phyloP scores from a whole-genome alignment of 2,797 vertebrate species.

The Sebastolobus alascanus region DNA sequence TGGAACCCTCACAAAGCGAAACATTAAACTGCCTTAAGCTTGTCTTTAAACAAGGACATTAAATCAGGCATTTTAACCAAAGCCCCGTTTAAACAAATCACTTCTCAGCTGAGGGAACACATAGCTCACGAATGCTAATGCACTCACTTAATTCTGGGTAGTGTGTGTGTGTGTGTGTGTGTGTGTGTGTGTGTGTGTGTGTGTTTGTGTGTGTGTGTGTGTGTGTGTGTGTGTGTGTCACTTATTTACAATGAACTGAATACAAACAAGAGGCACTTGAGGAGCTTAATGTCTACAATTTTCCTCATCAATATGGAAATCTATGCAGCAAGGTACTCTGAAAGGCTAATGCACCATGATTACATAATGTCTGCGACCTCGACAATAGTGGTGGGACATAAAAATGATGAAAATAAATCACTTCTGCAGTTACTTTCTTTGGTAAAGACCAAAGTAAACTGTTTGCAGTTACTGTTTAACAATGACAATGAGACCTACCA shows the following conservation, averaged over 20 bases:
- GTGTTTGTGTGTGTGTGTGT: too few relatives aligned
- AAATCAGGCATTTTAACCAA: conserved; percentile 43
- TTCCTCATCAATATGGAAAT: conserved; percentile 67
- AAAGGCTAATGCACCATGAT: conserved; percentile 47
- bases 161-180: background rate
- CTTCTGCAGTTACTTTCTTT: conserved; percentile 3
- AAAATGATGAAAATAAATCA: conserved; percentile 16
- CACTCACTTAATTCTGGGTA: conserved; percentile 26
- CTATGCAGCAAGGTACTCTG: conserved; percentile 50
- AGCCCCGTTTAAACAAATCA: conserved; percentile 38
- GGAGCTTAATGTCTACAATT: conserved; percentile 38
- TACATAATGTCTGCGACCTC: conserved; percentile 38
- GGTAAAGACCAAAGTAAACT: background rate
- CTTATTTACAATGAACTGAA: conserved; percentile 46
- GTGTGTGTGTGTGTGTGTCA: background rate
- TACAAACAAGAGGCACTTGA: conserved; percentile 55
- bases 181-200: too few relatives aligned
- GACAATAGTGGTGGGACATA: background rate
- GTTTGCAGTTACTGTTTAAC: background rate
- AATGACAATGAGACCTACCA: conserved; percentile 75
- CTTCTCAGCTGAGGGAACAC: conserved; percentile 43
- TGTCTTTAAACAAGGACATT: conserved; percentile 35
- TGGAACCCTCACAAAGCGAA: conserved; percentile 6
- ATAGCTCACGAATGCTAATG: conserved; percentile 45
- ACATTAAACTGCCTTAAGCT: conserved; percentile 29